phyloP scores from a whole-genome alignment of 2,888 invertebrate species.

The Orthosia cruda region DNA sequence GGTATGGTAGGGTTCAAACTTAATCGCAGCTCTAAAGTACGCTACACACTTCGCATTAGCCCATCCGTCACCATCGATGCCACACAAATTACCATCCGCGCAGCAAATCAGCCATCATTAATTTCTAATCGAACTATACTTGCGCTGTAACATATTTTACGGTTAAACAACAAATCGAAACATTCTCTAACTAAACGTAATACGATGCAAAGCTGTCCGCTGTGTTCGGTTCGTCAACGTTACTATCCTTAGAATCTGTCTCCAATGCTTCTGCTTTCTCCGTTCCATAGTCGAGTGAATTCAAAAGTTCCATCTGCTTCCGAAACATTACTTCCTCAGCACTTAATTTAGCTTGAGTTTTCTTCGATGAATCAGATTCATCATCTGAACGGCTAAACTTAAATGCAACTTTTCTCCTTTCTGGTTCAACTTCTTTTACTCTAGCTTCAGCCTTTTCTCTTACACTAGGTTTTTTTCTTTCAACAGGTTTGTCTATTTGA shows the following conservation, averaged over 20 bases:
- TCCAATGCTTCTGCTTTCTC: constrained; percentile 75
- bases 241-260: constrained; percentile 74
- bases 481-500: not conserved
- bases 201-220: constrained; percentile 75
- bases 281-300: constrained; percentile 83
- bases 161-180: constrained; percentile 42
- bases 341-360: constrained; percentile 30
- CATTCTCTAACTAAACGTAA: constrained; percentile 60
- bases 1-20: not conserved
- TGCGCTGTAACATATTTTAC: constrained; percentile 30
- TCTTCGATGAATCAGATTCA: not conserved
- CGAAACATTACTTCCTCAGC: constrained; percentile 74
- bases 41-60: not conserved
- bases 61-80: not conserved
- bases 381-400: not conserved
- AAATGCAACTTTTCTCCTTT: not conserved
- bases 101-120: not conserved
- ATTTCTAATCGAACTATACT: not conserved
- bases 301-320: constrained; percentile 80
- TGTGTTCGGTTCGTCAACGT: constrained; percentile 65
- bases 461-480: not conserved
- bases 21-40: not conserved
- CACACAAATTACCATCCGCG: not conserved
- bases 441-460: not conserved
- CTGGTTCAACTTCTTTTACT: not conserved